phyloP scores from a whole-genome alignment of 2,113 vertebrate genomes.

The Bostrychus sinensis region DNA sequence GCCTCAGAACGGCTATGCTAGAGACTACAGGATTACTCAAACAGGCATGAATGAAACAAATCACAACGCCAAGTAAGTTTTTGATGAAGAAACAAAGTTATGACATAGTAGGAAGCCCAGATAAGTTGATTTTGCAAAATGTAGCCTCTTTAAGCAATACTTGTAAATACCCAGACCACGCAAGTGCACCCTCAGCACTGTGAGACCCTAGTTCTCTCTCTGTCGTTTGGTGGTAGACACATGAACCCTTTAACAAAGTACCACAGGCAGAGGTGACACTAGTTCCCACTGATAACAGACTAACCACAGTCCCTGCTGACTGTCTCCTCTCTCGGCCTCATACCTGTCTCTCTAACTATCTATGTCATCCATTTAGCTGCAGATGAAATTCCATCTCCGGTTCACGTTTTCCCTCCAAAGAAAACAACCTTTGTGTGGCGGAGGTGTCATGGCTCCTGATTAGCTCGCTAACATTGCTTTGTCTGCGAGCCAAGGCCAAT shows the following conservation, averaged over 20 bases:
- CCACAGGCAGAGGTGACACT: constrained; percentile 36
- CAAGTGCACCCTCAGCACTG: no score
- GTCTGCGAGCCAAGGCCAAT: constrained; percentile 64
- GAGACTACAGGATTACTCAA: no score
- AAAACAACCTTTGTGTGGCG: constrained; percentile 59
- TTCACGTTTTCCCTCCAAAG: constrained; percentile 39
- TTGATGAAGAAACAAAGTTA: no score
- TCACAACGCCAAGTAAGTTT: no score
- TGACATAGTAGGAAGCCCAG: no score
- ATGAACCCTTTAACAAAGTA: constrained; percentile 67
- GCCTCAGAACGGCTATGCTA: no score
- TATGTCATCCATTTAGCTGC: constrained; percentile 66
- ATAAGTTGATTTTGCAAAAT: no score
- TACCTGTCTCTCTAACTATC: constrained; percentile 52
- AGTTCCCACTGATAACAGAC: constrained; percentile 24
- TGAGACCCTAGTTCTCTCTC: no score
- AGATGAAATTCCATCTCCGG: constrained; percentile 69
- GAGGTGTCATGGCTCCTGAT: constrained; percentile 70
- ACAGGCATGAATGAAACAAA: no score
- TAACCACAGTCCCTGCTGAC: not conserved
- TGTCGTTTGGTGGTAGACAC: constrained; percentile 66
- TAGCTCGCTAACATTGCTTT: constrained; percentile 60
- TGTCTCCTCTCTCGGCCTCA: constrained; percentile 28
- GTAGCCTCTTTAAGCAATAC: no score
- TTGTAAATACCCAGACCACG: no score